Conservation (phyloP, 2,888 invertebrate species). For the Melinaea menophilus region DNA sequence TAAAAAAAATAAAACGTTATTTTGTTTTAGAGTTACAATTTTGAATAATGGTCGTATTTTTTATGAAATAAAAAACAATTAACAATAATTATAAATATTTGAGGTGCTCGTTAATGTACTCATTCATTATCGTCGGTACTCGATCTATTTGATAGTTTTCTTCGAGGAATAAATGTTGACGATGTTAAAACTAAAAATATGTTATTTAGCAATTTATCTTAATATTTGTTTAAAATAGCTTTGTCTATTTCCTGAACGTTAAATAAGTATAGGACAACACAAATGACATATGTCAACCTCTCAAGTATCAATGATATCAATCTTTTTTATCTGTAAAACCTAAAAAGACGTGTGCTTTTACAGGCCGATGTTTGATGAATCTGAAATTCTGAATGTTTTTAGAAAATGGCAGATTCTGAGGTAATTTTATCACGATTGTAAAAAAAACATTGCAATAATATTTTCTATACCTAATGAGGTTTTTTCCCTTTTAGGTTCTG, state of each 20-base stretch:
- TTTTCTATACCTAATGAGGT: constrained; percentile 28
- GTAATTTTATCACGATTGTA: constrained; percentile 54
- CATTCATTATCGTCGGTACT: too few species aligned
- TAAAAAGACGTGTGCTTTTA: constrained; percentile 52
- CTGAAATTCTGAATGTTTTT: constrained; percentile 53
- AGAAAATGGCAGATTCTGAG: constrained; percentile 83
- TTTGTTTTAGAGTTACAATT: too few species aligned
- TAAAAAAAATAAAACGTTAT: too few species aligned
- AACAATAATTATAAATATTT: too few species aligned
- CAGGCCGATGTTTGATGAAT: constrained; percentile 26
- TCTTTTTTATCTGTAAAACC: constrained; percentile 43
- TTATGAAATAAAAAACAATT: too few species aligned
- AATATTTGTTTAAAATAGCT: too few species aligned
- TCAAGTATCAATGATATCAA: constrained; percentile 2
- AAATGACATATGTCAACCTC: constrained; percentile 13
- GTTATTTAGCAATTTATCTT: too few species aligned
- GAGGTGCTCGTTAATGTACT: too few species aligned
- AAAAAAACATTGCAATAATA: constrained; percentile 8
- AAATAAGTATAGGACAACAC: constrained; percentile 8
- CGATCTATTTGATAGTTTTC: too few species aligned
- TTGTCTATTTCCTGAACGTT: background rate
- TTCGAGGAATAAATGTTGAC: too few species aligned
- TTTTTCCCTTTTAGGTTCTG: constrained; percentile 72
- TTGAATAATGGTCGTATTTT: too few species aligned
- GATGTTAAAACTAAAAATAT: too few species aligned